These are phyloP conservation scores for Chloroceryle aenea DNA, from an alignment of 2,113 vertebrate genomes.

Conservation along the genomic window DNA sequence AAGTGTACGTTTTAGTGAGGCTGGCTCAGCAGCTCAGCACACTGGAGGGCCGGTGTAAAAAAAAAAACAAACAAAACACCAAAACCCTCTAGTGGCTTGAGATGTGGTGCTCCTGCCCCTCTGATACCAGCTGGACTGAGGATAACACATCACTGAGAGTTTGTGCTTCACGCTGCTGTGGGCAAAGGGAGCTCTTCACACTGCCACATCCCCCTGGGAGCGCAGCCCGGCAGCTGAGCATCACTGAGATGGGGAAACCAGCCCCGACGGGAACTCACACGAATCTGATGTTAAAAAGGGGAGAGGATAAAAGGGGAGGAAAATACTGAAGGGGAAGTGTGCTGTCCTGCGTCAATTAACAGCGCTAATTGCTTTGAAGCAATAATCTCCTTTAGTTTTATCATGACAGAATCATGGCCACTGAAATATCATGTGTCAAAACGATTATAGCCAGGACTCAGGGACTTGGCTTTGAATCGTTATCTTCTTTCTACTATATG, in stretches of 20 bases:
- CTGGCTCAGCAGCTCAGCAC: conserved; percentile 30
- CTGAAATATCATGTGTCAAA: background rate
- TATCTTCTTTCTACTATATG: background rate
- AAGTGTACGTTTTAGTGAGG: conserved; percentile 66
- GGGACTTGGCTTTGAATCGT: conserved; percentile 16
- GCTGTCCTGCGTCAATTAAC: conserved; percentile 15
- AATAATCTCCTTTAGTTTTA: background rate
- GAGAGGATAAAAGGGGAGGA: background rate
- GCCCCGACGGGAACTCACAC: background rate
- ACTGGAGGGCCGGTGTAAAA: background rate
- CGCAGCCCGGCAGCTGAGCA: background rate
- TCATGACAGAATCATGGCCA: background rate
- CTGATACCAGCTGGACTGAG: background rate
- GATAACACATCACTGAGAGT: background rate
- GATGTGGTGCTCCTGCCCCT: background rate
- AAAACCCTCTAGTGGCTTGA: background rate
- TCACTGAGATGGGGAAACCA: background rate
- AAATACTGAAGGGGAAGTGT: background rate
- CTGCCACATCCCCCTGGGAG: background rate
- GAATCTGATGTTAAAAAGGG: background rate
- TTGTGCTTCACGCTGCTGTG: background rate
- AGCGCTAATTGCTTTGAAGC: conserved; percentile 5
- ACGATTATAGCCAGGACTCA: background rate
- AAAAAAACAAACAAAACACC: background rate
- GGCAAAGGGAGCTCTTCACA: background rate